Evolutionary conservation across 92 coral and sea anemone species (phyloP).

Genomic region (Desmophyllum pertusum): DNA sequence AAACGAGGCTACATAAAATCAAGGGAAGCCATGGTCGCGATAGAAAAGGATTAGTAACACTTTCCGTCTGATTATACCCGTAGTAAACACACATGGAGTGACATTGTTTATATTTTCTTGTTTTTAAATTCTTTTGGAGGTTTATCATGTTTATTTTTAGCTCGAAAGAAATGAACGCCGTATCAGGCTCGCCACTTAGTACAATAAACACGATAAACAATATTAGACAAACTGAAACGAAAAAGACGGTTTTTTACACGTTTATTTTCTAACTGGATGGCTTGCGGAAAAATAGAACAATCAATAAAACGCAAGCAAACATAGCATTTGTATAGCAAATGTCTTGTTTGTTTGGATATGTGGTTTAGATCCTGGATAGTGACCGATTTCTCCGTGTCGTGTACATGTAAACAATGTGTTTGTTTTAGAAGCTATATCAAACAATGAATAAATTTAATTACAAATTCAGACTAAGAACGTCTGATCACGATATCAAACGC

Average conservation of each 20-base stretch:
- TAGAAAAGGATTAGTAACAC: neutral
- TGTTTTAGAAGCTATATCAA: slow-evolving; percentile 11
- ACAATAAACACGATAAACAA: slow-evolving; percentile 2
- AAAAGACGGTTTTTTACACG: neutral
- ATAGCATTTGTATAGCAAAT: neutral
- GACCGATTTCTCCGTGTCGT: neutral
- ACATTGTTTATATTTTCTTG: neutral
- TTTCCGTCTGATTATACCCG: neutral
- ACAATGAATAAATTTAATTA: no score
- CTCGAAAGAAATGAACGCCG: neutral
- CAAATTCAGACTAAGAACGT: neutral
- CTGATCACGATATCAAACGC: slow-evolving; percentile 9
- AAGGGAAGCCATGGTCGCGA: neutral
- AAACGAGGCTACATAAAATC: neutral
- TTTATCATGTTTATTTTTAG: neutral
- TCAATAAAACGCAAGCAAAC: neutral
- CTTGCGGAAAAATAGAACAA: neutral
- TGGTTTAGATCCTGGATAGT: neutral
- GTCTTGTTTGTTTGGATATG: neutral
- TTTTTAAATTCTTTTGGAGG: neutral
- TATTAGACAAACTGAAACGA: neutral
- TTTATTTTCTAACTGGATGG: neutral
- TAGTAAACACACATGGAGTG: neutral
- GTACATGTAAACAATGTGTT: neutral
- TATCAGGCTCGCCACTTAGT: neutral